phyloP scores from a whole-genome alignment of 2,888 invertebrate genomes.

The Coronaproctus castanopsis region DNA sequence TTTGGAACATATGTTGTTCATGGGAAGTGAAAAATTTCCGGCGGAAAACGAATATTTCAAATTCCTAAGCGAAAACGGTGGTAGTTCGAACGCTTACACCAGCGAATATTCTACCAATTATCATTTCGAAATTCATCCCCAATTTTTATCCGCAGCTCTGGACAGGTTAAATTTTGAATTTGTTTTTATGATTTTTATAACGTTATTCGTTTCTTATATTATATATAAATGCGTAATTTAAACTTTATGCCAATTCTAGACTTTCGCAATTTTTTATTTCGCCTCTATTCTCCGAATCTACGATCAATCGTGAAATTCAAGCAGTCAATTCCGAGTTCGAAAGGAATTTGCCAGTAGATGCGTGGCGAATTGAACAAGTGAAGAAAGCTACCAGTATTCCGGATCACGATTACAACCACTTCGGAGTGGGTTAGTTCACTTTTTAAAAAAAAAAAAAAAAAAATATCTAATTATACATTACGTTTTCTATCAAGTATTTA shows the following conservation, averaged over 20 bases:
- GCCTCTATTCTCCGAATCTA: slow-evolving; percentile 78
- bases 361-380: slow-evolving; percentile 75
- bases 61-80: background rate
- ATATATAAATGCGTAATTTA: too few relatives aligned
- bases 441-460: too few relatives aligned
- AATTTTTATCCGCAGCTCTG: background rate
- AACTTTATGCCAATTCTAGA: too few relatives aligned
- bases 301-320: slow-evolving; percentile 81
- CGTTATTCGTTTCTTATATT: too few relatives aligned
- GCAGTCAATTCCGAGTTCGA: slow-evolving; percentile 94
- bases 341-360: slow-evolving; percentile 73
- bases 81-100: background rate
- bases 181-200: too few relatives aligned
- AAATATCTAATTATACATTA: slow-evolving; percentile 3
- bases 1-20: slow-evolving; percentile 81
- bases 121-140: background rate
- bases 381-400: slow-evolving; percentile 60
- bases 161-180: slow-evolving; percentile 1
- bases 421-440: slow-evolving; percentile 55
- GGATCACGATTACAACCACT: slow-evolving; percentile 73
- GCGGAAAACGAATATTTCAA: slow-evolving; percentile 22
- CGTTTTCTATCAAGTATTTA: too few relatives aligned
- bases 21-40: slow-evolving; percentile 79
- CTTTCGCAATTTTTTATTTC: slow-evolving; percentile 91
- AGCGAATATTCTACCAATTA: slow-evolving; percentile 28